Base-by-base conservation (phyloP, 2,113 vertebrate species). In the Urocitellus parryii region DNA sequence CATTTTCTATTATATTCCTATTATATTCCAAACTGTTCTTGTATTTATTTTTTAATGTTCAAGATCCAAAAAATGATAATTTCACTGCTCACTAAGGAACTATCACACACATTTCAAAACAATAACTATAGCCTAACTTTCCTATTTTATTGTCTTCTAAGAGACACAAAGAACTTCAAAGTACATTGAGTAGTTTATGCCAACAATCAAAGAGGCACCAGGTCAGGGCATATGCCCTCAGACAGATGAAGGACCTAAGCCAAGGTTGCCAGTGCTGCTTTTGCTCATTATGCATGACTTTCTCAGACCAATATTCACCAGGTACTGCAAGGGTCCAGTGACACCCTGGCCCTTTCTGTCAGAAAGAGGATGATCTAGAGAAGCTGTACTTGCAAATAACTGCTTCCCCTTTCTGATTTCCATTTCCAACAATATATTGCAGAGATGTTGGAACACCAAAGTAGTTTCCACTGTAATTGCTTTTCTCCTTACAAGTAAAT, bases 161-260 rank as follows among this genome's bases (percentile, higher is more conserved):
- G 32, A 63, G 20, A 85, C n/a, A 86, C 58, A 72, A 86, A 94
- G 65, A 89, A 88, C n/a, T 48, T 95, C 53, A 77, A 61, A 67
- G 27, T 72, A 83, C 90, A 10, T 77, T 73, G 3, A 90, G n/a
- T 22, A 88, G 91, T 63, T 83, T 93, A 72, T 63, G 48, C 25
- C 68, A 79, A 63, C 1, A 58, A 51, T 91, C 77, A 83, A 45
- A 94, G 13, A 76, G n/a, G 14, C 14, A 29, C 4, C 48, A 42
- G 29, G 8, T 42, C 7, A 93, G 37, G 5, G 4, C 2, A n/a
- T 32, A 11, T 8, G 1, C 53, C 72, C 18, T n/a, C 0, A 9
- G 51, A 65, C 29, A 37, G 22, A 93, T 8, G 45, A 68, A 77
- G 20, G 39, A 13, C 32, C 2, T 20, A 76, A 63, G 37, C 34